Percentiles rank a stretch among this genome's conserved stretches.
Conservation (phyloP, 2,888 invertebrate genomes). For the Parnassius mnemosyne region DNA sequence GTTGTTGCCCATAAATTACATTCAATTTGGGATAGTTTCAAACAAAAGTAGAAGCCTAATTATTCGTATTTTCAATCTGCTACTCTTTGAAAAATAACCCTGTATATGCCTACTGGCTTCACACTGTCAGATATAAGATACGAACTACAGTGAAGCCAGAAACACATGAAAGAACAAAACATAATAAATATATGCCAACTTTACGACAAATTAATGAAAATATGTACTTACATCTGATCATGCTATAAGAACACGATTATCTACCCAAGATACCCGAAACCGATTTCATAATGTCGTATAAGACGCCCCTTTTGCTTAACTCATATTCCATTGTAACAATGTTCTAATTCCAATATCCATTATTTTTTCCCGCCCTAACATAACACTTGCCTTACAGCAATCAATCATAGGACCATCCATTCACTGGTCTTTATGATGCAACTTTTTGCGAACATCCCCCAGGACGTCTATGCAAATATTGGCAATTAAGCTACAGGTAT, state of each 20-base stretch:
- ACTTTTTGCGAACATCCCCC: constrained; percentile 44
- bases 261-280: constrained; percentile 5
- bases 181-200: too few relatives aligned
- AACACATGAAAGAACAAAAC: too few relatives aligned
- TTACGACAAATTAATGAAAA: background rate
- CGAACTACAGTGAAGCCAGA: too few relatives aligned
- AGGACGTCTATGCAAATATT: constrained; percentile 68
- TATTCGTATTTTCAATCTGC: too few relatives aligned
- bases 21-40: too few relatives aligned
- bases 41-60: too few relatives aligned
- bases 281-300: background rate
- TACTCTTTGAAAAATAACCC: too few relatives aligned
- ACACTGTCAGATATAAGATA: too few relatives aligned
- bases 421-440: constrained; percentile 35
- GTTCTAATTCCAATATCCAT: background rate
- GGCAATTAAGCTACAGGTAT: constrained; percentile 63
- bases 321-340: background rate
- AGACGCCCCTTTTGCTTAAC: background rate
- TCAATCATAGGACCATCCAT: constrained; percentile 50
- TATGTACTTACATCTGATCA: background rate
- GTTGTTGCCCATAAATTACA: too few relatives aligned
- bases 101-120: too few relatives aligned
- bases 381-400: constrained; percentile 46
- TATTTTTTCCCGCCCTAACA: constrained; percentile 24
- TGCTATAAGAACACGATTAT: background rate